Evolutionary conservation across 1,140 invertebrate genomes (phyloP), one percentile per base, ranked within the genome.

Genomic region (Daktulosphaira vitifoliae): DNA sequence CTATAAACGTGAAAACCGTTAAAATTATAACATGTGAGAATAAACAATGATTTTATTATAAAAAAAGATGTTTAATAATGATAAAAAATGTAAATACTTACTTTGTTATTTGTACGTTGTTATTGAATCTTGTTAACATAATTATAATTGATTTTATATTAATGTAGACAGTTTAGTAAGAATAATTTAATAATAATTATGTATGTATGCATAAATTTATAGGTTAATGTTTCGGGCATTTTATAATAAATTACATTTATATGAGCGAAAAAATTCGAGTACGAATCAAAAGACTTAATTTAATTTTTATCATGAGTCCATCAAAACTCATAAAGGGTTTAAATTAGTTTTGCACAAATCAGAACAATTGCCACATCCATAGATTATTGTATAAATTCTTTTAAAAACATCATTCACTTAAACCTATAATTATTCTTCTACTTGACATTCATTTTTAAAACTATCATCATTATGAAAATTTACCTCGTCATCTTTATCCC

Each of bases 51-150:
- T 46, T 62, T 46, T 62, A 46, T 48, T 62, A 48, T 6, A 54
- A 59, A 62, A 29, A n/a, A 18, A 46, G 29, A 33, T 33, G 5
- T 33, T 33, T 6, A 33, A 33, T 11, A 62, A 20, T 53, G 23
- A 59, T 46, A 44, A 46, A 48, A 46, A 23, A 48, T 62, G 56
- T 62, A 62, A 62, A 62, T 62, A 62, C 42, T 39, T 62, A 62
- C 56, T 62, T 62, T 62, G 56, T 62, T 62, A 62, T 62, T 62
- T 62, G 42, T 62, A 62, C 56, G 56, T 62, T 62, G 56, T 62
- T 62, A 62, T 62, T 62, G 42, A 62, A 62, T 62, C 56, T 62
- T 62, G 56, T 62, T 62, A 62, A 62, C 56, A 62, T 62, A 62
- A 62, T 62, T 62, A 48, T 62, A 62, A 62, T 62, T 62, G 23